Conservation (phyloP, 1,140 invertebrate genomes). For the Pachypeltis micranthus region DNA sequence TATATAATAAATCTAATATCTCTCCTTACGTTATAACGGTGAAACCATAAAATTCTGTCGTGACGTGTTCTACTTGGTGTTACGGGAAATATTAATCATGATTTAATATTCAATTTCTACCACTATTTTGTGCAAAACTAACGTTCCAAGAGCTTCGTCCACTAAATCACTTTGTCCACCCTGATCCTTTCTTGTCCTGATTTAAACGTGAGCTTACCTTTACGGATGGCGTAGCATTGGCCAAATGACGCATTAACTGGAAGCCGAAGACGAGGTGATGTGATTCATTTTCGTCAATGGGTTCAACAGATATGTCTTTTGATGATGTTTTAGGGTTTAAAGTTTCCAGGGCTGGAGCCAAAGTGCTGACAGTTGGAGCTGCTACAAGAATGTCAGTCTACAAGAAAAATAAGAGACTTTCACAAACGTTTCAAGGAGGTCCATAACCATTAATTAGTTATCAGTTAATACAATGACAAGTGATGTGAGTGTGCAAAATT, state of each 20-base stretch:
- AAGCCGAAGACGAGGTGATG: not conserved
- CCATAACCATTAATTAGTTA: too few relatives aligned
- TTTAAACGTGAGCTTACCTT: not conserved
- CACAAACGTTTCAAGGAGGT: too few relatives aligned
- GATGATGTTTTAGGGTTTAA: conserved; percentile 42
- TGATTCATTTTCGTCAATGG: conserved; percentile 36
- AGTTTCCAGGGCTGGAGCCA: conserved; percentile 39
- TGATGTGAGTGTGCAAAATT: not conserved
- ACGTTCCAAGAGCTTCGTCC: too few relatives aligned
- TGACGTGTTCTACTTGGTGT: not conserved
- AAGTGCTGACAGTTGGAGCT: conserved; percentile 34
- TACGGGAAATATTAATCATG: too few relatives aligned
- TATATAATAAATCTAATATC: too few relatives aligned
- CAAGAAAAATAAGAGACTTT: too few relatives aligned
- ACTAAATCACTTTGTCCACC: too few relatives aligned
- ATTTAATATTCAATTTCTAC: too few relatives aligned
- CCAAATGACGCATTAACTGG: conserved; percentile 42
- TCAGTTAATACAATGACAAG: too few relatives aligned
- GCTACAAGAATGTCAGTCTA: conserved; percentile 35
- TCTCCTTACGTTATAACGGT: not conserved
- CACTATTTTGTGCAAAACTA: too few relatives aligned
- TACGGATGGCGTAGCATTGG: conserved; percentile 38
- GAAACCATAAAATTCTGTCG: not conserved
- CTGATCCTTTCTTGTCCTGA: not conserved
- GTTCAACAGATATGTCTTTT: conserved; percentile 40